A percentile compares a stretch with the other conserved stretches of the same genome.
Evolutionary conservation across 2,113 vertebrate species (phyloP).

Genomic region (Columbina picui): DNA sequence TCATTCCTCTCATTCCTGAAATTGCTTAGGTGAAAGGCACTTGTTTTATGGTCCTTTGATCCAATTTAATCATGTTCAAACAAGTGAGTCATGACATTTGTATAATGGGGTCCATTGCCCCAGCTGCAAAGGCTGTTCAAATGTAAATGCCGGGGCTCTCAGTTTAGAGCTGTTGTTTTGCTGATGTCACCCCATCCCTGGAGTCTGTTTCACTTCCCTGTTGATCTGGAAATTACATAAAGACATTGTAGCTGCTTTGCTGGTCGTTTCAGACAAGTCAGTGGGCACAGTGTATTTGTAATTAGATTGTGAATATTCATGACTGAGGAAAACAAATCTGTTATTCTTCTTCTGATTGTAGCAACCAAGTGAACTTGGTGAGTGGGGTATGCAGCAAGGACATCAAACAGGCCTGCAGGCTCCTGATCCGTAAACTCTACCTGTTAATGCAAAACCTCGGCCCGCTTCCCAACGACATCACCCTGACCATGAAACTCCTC

Average conservation of each 20-base stretch:
- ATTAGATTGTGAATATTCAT: slow-evolving; percentile 28
- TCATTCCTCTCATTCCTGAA: slow-evolving; percentile 59
- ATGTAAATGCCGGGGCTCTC: slow-evolving; percentile 41
- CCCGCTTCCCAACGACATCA: slow-evolving; percentile 73
- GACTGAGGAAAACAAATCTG: slow-evolving; percentile 13
- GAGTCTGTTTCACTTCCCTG: slow-evolving; percentile 41
- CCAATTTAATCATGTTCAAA: slow-evolving; percentile 49
- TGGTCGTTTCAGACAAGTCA: slow-evolving; percentile 21
- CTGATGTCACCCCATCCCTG: slow-evolving; percentile 14
- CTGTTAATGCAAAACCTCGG: slow-evolving; percentile 78
- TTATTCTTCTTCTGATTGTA: slow-evolving; percentile 50
- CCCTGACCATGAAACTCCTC: slow-evolving; percentile 80
- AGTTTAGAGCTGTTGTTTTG: neutral
- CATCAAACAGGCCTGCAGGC: slow-evolving; percentile 82
- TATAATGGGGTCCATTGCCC: slow-evolving; percentile 43
- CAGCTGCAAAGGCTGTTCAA: slow-evolving; percentile 20
- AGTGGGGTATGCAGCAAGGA: slow-evolving; percentile 51
- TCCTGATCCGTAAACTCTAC: slow-evolving; percentile 76
- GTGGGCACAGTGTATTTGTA: slow-evolving; percentile 32
- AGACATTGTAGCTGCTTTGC: slow-evolving; percentile 4
- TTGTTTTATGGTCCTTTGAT: slow-evolving; percentile 53
- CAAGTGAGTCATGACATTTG: slow-evolving; percentile 55
- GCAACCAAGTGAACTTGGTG: slow-evolving; percentile 52
- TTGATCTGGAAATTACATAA: slow-evolving; percentile 40
- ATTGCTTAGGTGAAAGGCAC: slow-evolving; percentile 60